Base-by-base conservation (phyloP, 2,797 vertebrate genomes). In the Coregonus ussuriensis region DNA sequence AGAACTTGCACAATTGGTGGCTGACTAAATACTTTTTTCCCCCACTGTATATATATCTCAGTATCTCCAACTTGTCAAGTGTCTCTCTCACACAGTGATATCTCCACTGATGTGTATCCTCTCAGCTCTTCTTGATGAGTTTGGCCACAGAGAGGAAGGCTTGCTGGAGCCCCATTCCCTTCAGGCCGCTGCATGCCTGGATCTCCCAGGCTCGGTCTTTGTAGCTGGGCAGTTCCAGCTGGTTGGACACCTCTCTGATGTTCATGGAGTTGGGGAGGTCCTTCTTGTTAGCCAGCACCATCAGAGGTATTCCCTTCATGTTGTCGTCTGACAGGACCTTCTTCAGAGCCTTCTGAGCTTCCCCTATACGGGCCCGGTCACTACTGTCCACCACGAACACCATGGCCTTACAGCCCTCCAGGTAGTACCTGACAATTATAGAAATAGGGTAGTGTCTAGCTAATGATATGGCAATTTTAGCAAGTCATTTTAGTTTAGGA, bases 231-330 rank as follows among this genome's bases (percentile, higher is more conserved):
- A 88, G 77, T 2, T 72, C 88, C 78, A 98, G 89, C 73, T 79
- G 84, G 3, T 82, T 86, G 5, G 86, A 91, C 75, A 97, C 91
- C 83, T 96, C 90, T 0, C 82, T 56, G 0, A 95, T 90, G 0
- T 89, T 87, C 90, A 97, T 87, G 0, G 93, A 90, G 14, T 91
- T 87, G 0, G 94, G 90, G 0, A 92, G 59, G 9, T 98, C 97
- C 82, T 95, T 94, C 90, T 98, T 98, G 89, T 98, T 98, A 84
- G 96, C 96, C 85, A 98, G 88, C 11, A 98, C 94, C 90, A 98
- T 93, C 51, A 98, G 79, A 0, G 97, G 97, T 77, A 96, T 69
- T 0, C 86, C 87, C 5, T 68, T 78, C 81, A 96, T 83, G 71
- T 88, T 90, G 21, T 92, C 91, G 1, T 96, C 88, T 1, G 54